Base-by-base conservation (phyloP, 2,888 invertebrate species). In the Folsomia candida region DNA sequence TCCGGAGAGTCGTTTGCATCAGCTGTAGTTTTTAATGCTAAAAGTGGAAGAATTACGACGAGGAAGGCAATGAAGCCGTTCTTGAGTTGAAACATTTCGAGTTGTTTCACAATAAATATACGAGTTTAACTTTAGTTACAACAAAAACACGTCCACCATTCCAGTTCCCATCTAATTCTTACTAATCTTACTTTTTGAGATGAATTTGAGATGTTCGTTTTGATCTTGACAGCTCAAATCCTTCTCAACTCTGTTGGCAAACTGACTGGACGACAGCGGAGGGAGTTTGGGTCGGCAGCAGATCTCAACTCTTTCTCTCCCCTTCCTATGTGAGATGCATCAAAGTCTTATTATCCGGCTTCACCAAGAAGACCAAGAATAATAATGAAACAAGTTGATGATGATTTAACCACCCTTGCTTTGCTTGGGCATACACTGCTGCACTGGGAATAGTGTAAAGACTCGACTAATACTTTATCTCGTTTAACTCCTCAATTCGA, bases 1-100 rank as follows among this genome's bases (percentile, higher is more conserved):
- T 64, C 63, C 24, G 18, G 18, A n/a, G 63, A 37, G 20, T 37
- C 63, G 37, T 26, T 64, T 24, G 63, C 18, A 64, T 64, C 63
- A 37, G 63, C 63, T 47, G 63, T 64, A 22, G 51, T 64, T 22
- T 64, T 64, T 14, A 64, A 24, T 14, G 37, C 63, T 22, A 64
- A 22, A 14, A 64, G 37, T 2, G 63, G 63, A 22, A 64, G 63
- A 2, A 51, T 64, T 3, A 64, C 25, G 51, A 64, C 37, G 25
- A 64, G 25, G 25, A 28, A 64, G 22, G 37, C 28, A 6, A 51
- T 26, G 9, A 28, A 28, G 24, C 28, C 28, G 24, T 64, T 64
- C 22, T 64, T 64, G 6, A 25, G 25, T 6, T 2, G 14, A 4
- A 64, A 14, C 63, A 64, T 64, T 18, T 20, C 22, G 20, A 54